Percentiles rank a stretch among this genome's conserved stretches.
These are phyloP conservation scores for Hemiscyllium ocellatum DNA, from an alignment of 2,113 vertebrate genomes.

Conservation along the genomic window DNA sequence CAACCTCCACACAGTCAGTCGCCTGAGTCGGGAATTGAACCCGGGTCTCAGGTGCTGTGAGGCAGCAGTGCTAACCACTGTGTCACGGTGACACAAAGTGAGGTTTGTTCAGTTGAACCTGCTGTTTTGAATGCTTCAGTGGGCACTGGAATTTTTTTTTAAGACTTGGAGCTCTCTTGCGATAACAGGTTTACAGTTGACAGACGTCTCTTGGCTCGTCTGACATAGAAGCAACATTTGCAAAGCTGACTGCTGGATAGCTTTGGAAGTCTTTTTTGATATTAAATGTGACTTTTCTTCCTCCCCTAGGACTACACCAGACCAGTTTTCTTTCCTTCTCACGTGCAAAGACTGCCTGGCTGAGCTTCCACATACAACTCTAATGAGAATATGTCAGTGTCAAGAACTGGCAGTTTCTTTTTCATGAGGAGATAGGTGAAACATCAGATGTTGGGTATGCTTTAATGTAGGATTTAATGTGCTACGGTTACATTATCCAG, in stretches of 20 bases:
- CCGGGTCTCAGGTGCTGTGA: too few species aligned
- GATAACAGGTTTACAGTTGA: slow-evolving; percentile 48
- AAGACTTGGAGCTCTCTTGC: slow-evolving; percentile 47
- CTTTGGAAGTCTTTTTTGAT: slow-evolving; percentile 51
- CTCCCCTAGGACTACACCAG: slow-evolving; percentile 47
- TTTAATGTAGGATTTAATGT: too few species aligned
- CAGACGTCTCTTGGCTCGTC: slow-evolving; percentile 46
- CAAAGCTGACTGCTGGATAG: slow-evolving; percentile 46
- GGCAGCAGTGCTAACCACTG: too few species aligned
- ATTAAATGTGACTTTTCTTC: slow-evolving; percentile 49
- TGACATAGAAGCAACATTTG: slow-evolving; percentile 48
- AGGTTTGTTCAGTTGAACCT: slow-evolving; percentile 47
- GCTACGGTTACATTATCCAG: neutral
- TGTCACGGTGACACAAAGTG: too few species aligned
- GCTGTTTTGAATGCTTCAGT: slow-evolving; percentile 47
- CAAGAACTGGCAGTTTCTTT: neutral
- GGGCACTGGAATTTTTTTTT: slow-evolving; percentile 43
- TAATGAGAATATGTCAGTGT: slow-evolving; percentile 34
- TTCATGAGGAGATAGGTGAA: neutral
- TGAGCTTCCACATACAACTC: slow-evolving; percentile 42
- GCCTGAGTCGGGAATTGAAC: too few species aligned
- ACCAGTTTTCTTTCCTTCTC: slow-evolving; percentile 7
- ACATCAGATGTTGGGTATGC: neutral
- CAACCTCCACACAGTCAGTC: too few species aligned
- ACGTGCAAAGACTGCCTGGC: slow-evolving; percentile 42